Conservation (phyloP, 2,888 invertebrate genomes). For the Cordilura impudica region DNA sequence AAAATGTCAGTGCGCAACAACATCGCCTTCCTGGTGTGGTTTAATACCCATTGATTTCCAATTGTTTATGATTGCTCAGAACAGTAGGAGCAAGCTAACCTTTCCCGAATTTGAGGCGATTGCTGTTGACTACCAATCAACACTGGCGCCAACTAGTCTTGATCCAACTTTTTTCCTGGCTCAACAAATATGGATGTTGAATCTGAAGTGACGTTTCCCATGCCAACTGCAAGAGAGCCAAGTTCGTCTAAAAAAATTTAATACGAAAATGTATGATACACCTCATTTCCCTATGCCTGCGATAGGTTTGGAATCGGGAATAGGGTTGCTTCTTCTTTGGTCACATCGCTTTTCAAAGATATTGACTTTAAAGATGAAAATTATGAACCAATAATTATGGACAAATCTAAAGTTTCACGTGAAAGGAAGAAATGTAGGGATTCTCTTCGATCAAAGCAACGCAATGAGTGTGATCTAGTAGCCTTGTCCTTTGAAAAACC, state of each 20-base stretch:
- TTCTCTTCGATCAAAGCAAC: not conserved
- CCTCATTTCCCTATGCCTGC: not conserved
- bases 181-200: no score
- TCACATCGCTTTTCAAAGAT: no score
- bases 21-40: constrained; percentile 10
- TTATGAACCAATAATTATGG: no score
- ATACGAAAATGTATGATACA: not conserved
- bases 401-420: not conserved
- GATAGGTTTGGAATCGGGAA: constrained; percentile 3
- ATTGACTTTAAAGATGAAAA: no score
- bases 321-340: no score
- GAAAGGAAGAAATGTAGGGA: not conserved
- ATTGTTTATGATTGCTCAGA: constrained; percentile 4
- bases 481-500: not conserved
- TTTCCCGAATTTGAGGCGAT: constrained; percentile 5
- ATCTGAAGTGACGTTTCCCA: not conserved
- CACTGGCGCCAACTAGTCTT: constrained; percentile 14
- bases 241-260: not conserved
- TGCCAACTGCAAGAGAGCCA: not conserved
- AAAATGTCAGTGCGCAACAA: no score
- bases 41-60: constrained; percentile 2
- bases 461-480: not conserved
- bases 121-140: constrained; percentile 15
- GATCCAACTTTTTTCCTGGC: constrained; percentile 4
- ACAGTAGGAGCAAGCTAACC: not conserved